Evolutionary conservation across 2,888 invertebrate species (phyloP).

Genomic region (Adelognathus sp.): DNA sequence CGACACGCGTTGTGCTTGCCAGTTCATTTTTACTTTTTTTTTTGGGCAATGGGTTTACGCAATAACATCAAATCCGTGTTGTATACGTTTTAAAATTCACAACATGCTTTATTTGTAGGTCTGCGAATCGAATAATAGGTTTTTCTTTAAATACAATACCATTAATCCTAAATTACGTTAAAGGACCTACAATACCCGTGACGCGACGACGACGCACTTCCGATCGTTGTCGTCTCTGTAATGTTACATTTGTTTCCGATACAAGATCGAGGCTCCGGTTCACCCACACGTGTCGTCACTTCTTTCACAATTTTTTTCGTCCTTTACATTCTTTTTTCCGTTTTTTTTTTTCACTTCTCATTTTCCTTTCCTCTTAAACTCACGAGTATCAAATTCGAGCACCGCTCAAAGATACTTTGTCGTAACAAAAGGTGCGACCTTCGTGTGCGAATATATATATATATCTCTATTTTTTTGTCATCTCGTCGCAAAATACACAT

Average conservation of each 20-base stretch:
- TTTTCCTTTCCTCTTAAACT: background rate
- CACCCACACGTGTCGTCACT: background rate
- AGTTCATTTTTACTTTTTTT: background rate
- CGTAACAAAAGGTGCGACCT: constrained; percentile 45
- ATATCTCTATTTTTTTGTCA: too few relatives aligned
- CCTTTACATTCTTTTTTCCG: constrained; percentile 7
- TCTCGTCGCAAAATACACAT: constrained; percentile 26
- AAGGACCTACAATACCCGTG: constrained; percentile 60
- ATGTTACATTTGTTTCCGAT: background rate
- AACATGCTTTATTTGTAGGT: constrained; percentile 74
- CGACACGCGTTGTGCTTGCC: background rate
- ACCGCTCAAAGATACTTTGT: constrained; percentile 43
- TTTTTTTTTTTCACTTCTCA: background rate
- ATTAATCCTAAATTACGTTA: constrained; percentile 68
- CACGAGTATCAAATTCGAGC: constrained; percentile 40
- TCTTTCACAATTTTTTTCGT: background rate
- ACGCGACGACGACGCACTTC: constrained; percentile 53
- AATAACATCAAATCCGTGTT: background rate
- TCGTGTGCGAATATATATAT: too few relatives aligned
- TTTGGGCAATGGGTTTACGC: background rate
- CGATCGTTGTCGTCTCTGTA: constrained; percentile 9
- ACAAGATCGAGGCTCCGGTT: background rate
- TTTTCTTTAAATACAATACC: constrained; percentile 70
- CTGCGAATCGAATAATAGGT: constrained; percentile 71
- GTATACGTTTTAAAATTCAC: constrained; percentile 71